These are phyloP conservation scores for Botia kubotai DNA, from an alignment of 2,797 vertebrate species.

Conservation along the genomic window DNA sequence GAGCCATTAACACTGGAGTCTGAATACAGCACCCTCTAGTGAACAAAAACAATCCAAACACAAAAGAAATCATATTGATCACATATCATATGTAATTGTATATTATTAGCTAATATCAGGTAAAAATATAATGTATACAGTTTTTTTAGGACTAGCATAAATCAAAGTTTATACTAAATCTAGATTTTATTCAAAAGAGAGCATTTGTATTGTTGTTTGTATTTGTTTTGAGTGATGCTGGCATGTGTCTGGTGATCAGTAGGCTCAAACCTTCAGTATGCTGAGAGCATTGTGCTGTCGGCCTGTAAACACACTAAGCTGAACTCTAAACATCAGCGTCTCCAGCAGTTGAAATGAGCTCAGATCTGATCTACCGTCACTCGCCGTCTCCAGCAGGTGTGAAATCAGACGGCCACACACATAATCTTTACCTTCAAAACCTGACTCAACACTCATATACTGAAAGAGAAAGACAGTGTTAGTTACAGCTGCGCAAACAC, in stretches of 20 bases:
- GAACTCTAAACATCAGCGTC: slow-evolving; percentile 87
- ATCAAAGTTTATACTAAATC: neutral
- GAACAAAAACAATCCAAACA: neutral
- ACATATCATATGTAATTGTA: too few species aligned
- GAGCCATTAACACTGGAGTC: slow-evolving; percentile 75
- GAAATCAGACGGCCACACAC: slow-evolving; percentile 88
- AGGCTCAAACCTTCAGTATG: slow-evolving; percentile 84
- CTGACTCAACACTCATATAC: slow-evolving; percentile 90
- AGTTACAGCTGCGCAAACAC: neutral
- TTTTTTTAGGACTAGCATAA: neutral
- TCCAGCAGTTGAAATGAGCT: slow-evolving; percentile 92
- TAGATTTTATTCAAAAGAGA: neutral
- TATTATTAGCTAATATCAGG: too few species aligned
- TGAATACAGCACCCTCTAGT: slow-evolving; percentile 85
- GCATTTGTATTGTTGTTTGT: neutral
- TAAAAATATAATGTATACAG: neutral
- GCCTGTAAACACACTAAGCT: slow-evolving; percentile 89
- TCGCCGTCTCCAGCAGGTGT: slow-evolving; percentile 76
- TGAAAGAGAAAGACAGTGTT: slow-evolving; percentile 60
- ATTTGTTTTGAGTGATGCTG: too few species aligned
- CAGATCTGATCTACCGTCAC: slow-evolving; percentile 69
- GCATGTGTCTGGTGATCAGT: too few species aligned
- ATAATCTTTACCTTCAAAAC: slow-evolving; percentile 93
- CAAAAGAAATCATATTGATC: neutral
- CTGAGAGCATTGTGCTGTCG: slow-evolving; percentile 83